Evolutionary conservation across 2,797 vertebrate genomes (phyloP).

Genomic region (Nothura maculosa): DNA sequence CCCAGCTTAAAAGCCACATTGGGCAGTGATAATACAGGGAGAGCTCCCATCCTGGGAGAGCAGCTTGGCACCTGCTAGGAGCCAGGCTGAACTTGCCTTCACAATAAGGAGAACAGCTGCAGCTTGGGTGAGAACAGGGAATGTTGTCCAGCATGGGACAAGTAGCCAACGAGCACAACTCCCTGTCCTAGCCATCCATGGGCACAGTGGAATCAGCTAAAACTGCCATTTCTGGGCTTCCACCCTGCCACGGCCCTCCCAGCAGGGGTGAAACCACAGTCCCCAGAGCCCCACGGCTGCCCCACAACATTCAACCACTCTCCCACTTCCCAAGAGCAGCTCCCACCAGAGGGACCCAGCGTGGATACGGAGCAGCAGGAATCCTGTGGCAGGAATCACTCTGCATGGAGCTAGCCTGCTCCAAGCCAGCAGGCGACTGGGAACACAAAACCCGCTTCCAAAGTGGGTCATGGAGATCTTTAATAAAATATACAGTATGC

Average conservation of each 20-base stretch:
- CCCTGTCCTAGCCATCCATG: too few relatives aligned
- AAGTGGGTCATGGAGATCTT: conserved; percentile 51
- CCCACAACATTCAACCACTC: too few relatives aligned
- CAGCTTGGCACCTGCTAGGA: not conserved
- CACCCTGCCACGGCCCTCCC: too few relatives aligned
- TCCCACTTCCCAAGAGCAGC: too few relatives aligned
- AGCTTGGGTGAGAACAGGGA: not conserved
- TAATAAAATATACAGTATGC: conserved; percentile 79
- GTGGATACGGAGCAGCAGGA: too few relatives aligned
- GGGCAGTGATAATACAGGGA: not conserved
- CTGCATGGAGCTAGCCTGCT: not conserved
- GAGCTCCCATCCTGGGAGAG: not conserved
- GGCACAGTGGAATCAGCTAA: too few relatives aligned
- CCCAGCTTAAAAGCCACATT: accelerated
- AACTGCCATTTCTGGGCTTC: too few relatives aligned
- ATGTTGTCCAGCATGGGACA: not conserved
- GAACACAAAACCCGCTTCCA: not conserved
- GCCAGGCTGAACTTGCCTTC: not conserved
- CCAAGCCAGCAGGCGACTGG: accelerated
- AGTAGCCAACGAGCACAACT: too few relatives aligned
- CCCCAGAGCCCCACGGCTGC: too few relatives aligned
- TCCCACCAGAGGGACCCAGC: too few relatives aligned
- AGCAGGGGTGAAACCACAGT: too few relatives aligned
- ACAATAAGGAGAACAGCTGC: not conserved
- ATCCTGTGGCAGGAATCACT: too few relatives aligned